Evolutionary conservation across 2,113 vertebrate species (phyloP).

Genomic region (Python bivittatus): DNA sequence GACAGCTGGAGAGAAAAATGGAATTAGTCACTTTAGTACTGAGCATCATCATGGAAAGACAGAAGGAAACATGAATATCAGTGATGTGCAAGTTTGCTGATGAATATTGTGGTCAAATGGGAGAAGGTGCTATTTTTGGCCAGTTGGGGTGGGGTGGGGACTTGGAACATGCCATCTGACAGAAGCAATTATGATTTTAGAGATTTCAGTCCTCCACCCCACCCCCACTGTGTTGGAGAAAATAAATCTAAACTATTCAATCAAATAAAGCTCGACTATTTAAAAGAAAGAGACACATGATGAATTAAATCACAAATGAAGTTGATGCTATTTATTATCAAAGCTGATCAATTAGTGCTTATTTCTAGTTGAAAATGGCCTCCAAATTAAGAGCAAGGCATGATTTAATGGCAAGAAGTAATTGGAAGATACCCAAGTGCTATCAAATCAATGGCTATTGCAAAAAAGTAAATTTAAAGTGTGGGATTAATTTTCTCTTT

Average conservation of each 20-base stretch:
- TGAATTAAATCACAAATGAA: conserved; percentile 31
- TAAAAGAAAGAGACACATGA: conserved; percentile 1
- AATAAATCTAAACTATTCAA: background rate
- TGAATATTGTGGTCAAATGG: too few relatives aligned
- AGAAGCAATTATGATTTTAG: background rate
- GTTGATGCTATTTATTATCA: conserved; percentile 29
- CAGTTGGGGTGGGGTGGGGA: background rate
- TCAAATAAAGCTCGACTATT: background rate
- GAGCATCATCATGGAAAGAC: rapidly evolving
- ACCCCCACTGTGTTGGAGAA: background rate
- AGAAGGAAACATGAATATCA: background rate
- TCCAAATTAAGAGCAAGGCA: conserved; percentile 23
- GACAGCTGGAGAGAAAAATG: conserved; percentile 76
- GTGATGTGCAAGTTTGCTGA: background rate
- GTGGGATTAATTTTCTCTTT: conserved; percentile 2
- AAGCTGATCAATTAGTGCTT: conserved; percentile 22
- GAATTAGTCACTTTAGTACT: background rate
- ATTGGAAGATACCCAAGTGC: conserved; percentile 13
- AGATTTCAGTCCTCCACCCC: background rate
- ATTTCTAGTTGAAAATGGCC: conserved; percentile 4
- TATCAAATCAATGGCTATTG: conserved; percentile 16
- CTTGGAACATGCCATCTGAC: background rate
- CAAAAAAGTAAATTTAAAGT: background rate
- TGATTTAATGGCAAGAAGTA: conserved; percentile 19
- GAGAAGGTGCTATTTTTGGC: background rate